phyloP scores from a whole-genome alignment of 2,797 vertebrate species.

The Threskiornis aethiopicus region DNA sequence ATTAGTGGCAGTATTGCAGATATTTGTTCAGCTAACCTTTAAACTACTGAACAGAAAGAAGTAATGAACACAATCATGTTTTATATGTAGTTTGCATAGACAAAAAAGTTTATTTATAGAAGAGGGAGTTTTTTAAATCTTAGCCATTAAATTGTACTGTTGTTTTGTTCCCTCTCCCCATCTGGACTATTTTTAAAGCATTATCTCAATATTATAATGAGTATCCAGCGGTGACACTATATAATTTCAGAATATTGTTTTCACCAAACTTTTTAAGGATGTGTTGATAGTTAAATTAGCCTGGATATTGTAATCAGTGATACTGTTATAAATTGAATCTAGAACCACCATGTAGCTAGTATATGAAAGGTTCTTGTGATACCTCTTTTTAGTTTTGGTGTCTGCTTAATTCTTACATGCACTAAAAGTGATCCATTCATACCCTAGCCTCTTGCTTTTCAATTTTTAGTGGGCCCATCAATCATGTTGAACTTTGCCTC shows the following conservation, averaged over 20 bases:
- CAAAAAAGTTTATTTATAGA: background rate
- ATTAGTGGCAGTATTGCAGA: background rate
- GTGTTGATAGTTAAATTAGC: background rate
- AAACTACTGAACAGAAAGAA: background rate
- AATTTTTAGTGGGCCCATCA: slow-evolving; percentile 39
- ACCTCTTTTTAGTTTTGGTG: background rate
- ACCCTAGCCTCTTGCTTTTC: slow-evolving; percentile 28
- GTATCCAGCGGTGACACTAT: background rate
- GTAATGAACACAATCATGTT: background rate
- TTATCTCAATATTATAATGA: slow-evolving; percentile 21
- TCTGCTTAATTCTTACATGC: slow-evolving; percentile 33
- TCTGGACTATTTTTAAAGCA: background rate
- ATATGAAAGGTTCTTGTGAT: background rate
- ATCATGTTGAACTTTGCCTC: slow-evolving; percentile 39
- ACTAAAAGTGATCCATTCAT: background rate
- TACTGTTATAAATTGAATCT: background rate
- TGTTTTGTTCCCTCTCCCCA: background rate
- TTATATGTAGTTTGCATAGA: background rate
- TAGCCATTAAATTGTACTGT: background rate
- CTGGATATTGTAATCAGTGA: slow-evolving; percentile 35
- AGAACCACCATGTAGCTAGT: background rate
- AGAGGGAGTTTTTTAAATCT: background rate
- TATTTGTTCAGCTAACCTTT: background rate
- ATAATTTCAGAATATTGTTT: slow-evolving; percentile 19
- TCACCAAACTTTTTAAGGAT: slow-evolving; percentile 9